Percentiles rank a stretch among this genome's conserved stretches.
Evolutionary conservation across 1,140 invertebrate genomes (phyloP).

Genomic region (Acromyrmex charruanus): DNA sequence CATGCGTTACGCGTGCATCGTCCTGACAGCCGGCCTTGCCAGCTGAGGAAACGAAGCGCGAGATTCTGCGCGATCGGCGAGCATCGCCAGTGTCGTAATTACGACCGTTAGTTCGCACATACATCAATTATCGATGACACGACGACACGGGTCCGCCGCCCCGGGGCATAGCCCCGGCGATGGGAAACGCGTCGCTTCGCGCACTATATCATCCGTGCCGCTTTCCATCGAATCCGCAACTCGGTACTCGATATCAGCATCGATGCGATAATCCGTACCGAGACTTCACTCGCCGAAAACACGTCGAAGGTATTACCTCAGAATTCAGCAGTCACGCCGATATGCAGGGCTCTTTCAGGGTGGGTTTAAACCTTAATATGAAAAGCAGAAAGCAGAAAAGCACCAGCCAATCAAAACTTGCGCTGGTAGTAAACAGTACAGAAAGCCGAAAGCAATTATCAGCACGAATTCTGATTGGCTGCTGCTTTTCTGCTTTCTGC

Average conservation of each 20-base stretch:
- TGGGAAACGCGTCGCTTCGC: conserved; percentile 13
- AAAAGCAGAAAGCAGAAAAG: too few species aligned
- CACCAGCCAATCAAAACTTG: too few species aligned
- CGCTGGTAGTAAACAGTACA: too few species aligned
- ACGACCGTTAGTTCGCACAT: conserved; percentile 84
- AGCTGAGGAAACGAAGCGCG: conserved; percentile 66
- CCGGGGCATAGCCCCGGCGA: conserved; percentile 67
- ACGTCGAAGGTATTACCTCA: conserved; percentile 3
- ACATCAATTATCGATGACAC: conserved; percentile 85
- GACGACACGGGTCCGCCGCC: conserved; percentile 79
- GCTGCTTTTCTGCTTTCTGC: too few species aligned
- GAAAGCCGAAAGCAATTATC: too few species aligned
- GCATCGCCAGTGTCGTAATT: conserved; percentile 80
- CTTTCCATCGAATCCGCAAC: conserved; percentile 48
- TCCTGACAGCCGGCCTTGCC: background rate
- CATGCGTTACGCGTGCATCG: conserved; percentile 1
- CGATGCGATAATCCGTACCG: conserved; percentile 30
- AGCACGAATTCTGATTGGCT: too few species aligned
- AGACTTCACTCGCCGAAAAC: background rate
- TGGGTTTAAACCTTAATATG: too few species aligned
- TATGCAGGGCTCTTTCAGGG: background rate
- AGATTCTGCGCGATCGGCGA: conserved; percentile 78
- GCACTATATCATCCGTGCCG: conserved; percentile 55
- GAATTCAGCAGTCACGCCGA: background rate
- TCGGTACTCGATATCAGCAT: conserved; percentile 42